Evolutionary conservation across 2,888 invertebrate genomes (phyloP), one percentile per base, ranked within the genome.

Genomic region (Drosophila imparisetae): DNA sequence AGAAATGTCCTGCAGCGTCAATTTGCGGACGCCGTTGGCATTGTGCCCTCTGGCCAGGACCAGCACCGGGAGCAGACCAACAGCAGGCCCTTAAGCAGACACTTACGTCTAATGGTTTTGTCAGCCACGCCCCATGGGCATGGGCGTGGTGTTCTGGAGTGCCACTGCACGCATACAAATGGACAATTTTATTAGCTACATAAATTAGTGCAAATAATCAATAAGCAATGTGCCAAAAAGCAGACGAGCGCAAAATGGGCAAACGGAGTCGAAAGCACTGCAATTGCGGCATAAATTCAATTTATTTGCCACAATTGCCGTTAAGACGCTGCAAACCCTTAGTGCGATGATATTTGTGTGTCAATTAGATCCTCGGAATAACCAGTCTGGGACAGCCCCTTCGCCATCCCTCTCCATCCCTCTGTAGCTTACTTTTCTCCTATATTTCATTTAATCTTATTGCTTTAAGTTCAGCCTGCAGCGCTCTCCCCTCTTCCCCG

Each of bases 171-270:
- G 86, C 86, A 89, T 86, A 89, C 90, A 88, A 89, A 89, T 90
- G 86, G 89, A 84, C 89, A 90, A 84, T 86, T 90, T 86, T 86
- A 86, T 86, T 90, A 80, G 90, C 85, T 73, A 84, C 90, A 86
- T 86, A 86, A 86, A 86, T 86, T 86, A 86, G 89, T 84, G 66
- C 80, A 88, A 90, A 86, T 90, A 86, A 90, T 86, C 86, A 86
- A 86, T 86, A 86, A 90, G 89, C 84, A 81, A 86, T 88, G 84
- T 89, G 84, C 79, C 83, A 75, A 86, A 82, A 89, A 83, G 72
- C 82, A 84, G 78, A 59, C 58, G 65, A 67, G 40, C 24, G 18
- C 54, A 18, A 54, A 53, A 27, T 18, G 54, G 24, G 5, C 30
- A 58, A 42, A 27, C 10, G 36, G 15, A 21, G 4, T 38, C 38